Evolutionary conservation across 2,888 invertebrate species (phyloP), one percentile per base, ranked within the genome.

Genomic region (Spisula subtruncata): DNA sequence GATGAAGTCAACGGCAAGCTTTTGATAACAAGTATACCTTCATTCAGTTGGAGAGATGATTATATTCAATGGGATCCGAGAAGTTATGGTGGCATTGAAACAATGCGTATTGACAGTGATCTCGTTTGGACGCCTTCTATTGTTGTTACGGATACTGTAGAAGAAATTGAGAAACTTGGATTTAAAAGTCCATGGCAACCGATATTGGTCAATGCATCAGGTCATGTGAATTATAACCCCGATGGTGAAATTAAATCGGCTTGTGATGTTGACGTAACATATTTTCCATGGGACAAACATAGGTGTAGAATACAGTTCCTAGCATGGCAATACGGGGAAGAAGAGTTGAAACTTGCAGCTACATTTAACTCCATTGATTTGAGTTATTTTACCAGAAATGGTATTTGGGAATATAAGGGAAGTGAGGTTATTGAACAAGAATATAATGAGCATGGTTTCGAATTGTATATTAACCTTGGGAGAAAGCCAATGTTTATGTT

Each of bases 201-300:
- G 32, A 18, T 75, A 16, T 32, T 32, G 18, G 14, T 35, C 18
- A 16, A 25, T 14, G n/a, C 12, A 0, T 32, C 35, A 1, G 75
- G 75, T 25, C 5, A 18, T 16, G 29, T 18, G 14, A 5, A 10
- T 1, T 75, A 16, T 75, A 18, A 14, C 18, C 75, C 75, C 5
- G 75, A 32, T 35, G 29, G 29, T 16, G 5, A 32, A 75, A 16
- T 75, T 35, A 35, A 32, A 1, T 35, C 75, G 32, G 35, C 29
- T 35, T 75, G 75, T 32, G 75, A 75, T 35, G 75, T 35, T 1
- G 75, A 35, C 35, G 18, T 75, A 14, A n/a, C n/a, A 75, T 32
- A 75, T 32, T 75, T 35, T 18, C 75, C 75, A 75, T 75, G 75
- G 75, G 75, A 75, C 35, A 35, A 32, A 75, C 75, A 75, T 12